Base-by-base conservation (phyloP, 2,888 invertebrate genomes). In the Drosophila anomalata region DNA sequence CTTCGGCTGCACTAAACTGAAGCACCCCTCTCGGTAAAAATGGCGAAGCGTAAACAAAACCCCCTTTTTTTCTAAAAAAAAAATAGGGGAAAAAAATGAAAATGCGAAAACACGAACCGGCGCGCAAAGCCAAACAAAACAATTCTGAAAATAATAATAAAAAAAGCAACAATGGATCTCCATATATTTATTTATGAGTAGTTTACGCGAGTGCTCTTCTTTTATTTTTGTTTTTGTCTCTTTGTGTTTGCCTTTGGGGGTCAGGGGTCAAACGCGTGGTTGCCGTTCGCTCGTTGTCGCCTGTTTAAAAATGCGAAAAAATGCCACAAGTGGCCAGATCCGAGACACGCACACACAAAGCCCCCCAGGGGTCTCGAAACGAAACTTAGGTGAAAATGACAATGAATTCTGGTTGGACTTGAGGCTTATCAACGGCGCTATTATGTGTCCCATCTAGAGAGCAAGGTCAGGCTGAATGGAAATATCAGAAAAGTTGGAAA, bases 191-290 rank as follows among this genome's bases (percentile, higher is more conserved):
- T 81, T 81, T 87, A 87, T 87, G 85, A 85, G 76, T 78, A 87
- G 82, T 78, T 84, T 72, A 63, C 31, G 75, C 55, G 72, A 68
- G 56, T 29, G 55, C 59, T 53, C 36, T 36, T 47, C 52, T 50
- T 46, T 41, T 46, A n/a, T 42, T 42, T 42, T 42, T 41, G 14
- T 17, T 14, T 17, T 17, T 58, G 24, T 56, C 57, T 44, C 50
- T 76, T 42, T 58, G 20, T 56, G 57, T 44, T 51, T 76, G 63
- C 56, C 48, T 44, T 29, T 3, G 58, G 67, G 55, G 66, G 24
- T 5, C 62, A 48, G 65, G 62, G 82, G 82, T 87, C 85, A 87
- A 81, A 78, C 85, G 79, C 71, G 84, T 83, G 87, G 68, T 68
- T 67, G 75, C 73, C 75, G 73, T 80, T 79, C 69, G 62, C 65